phyloP scores from a whole-genome alignment of 2,113 vertebrate genomes.

The Phalacrocorax brasilianus region DNA sequence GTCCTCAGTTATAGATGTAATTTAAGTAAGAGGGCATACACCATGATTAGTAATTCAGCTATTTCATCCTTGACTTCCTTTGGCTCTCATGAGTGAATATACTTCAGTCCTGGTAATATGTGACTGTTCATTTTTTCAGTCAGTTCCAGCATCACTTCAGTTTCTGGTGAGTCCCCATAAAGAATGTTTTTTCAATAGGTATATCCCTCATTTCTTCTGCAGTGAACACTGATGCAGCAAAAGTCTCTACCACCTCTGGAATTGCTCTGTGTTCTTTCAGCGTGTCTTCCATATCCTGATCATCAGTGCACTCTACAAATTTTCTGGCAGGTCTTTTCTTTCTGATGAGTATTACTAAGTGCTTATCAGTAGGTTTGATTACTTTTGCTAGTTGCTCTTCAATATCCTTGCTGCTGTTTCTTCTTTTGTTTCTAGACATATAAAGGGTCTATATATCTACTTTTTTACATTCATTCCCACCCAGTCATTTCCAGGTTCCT shows the following conservation, averaged over 20 bases:
- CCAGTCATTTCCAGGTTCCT: neutral
- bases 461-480: neutral
- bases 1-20: neutral
- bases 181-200: neutral
- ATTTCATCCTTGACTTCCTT: neutral
- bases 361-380: neutral
- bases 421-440: neutral
- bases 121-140: neutral
- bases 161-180: neutral
- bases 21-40: neutral
- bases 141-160: neutral
- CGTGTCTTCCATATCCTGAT: neutral
- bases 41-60: neutral
- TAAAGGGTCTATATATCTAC: neutral
- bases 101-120: neutral
- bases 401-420: neutral
- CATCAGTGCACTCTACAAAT: neutral
- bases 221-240: neutral
- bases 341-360: neutral
- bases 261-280: neutral
- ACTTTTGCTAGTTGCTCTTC: neutral
- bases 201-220: neutral
- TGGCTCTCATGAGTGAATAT: neutral
- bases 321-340: neutral
- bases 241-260: neutral